These are phyloP conservation scores for Glyptemys insculpta DNA, from an alignment of 2,797 vertebrate genomes.

Conservation along the genomic window DNA sequence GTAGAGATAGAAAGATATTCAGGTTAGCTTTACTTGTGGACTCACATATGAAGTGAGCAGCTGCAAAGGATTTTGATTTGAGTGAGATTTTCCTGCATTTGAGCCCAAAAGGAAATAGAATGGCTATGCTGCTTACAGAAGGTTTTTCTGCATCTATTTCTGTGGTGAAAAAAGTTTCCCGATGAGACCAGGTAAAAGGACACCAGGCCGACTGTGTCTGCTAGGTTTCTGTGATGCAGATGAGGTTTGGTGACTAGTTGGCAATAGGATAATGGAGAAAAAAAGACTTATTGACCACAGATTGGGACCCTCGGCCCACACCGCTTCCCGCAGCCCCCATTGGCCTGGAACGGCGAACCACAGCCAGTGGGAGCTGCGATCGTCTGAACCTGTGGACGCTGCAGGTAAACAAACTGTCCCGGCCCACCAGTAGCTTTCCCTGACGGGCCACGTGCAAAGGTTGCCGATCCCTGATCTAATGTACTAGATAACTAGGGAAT, in stretches of 20 bases:
- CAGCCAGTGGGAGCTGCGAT: no score
- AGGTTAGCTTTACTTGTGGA: no score
- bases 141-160: neutral
- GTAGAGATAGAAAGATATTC: no score
- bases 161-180: neutral
- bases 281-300: neutral
- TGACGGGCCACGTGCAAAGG: no score
- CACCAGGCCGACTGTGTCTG: rapidly evolving
- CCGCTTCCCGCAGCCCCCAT: no score
- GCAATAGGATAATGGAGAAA: neutral
- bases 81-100: neutral
- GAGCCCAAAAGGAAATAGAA: neutral
- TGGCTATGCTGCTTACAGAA: neutral
- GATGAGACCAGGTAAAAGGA: neutral
- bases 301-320: neutral
- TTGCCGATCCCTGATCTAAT: neutral
- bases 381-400: no score
- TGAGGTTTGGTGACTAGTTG: neutral
- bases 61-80: neutral
- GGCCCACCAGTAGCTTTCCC: no score
- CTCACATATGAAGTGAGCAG: neutral
- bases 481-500: neutral
- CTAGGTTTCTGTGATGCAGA: neutral
- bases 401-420: no score
- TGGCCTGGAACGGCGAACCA: no score